These are phyloP conservation scores for Anoplius nigerrimus DNA, from an alignment of 2,888 invertebrate genomes.

Conservation along the genomic window DNA sequence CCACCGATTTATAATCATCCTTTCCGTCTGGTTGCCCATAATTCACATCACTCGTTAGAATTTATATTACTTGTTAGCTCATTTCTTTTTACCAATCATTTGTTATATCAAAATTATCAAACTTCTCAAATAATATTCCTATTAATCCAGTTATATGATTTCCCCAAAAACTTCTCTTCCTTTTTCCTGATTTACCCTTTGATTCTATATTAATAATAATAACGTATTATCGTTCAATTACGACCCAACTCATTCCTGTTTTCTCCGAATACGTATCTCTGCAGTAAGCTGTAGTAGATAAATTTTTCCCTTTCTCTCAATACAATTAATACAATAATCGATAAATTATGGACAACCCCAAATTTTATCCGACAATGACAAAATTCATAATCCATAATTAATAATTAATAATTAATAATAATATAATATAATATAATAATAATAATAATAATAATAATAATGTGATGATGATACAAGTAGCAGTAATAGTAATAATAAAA, in stretches of 20 bases:
- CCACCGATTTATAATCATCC: conserved; percentile 70
- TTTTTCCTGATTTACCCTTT: conserved; percentile 21
- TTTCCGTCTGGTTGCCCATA: conserved; percentile 72
- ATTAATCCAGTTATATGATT: conserved; percentile 72
- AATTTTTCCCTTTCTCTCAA: conserved; percentile 26
- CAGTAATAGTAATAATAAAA: conserved; percentile 36
- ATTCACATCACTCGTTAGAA: conserved; percentile 56
- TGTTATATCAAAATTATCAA: conserved; percentile 68
- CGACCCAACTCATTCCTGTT: conserved; percentile 23
- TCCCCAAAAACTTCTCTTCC: conserved; percentile 34
- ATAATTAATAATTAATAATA: conserved; percentile 34
- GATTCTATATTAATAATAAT: conserved; percentile 29
- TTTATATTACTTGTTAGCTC: conserved; percentile 21
- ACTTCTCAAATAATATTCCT: conserved; percentile 69
- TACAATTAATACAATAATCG: conserved; percentile 51
- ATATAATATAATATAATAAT: conserved; percentile 32
- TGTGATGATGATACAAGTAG: too few relatives aligned
- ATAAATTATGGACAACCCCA: conserved; percentile 74
- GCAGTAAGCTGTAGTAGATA: conserved; percentile 41
- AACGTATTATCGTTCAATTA: conserved; percentile 11
- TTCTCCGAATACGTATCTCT: conserved; percentile 33
- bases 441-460: conserved; percentile 45
- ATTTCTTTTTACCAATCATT: conserved; percentile 38
- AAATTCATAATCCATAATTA: conserved; percentile 42
- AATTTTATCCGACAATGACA: conserved; percentile 60